Conservation (phyloP, 1,140 invertebrate species). For the Zelostemma sp. region DNA sequence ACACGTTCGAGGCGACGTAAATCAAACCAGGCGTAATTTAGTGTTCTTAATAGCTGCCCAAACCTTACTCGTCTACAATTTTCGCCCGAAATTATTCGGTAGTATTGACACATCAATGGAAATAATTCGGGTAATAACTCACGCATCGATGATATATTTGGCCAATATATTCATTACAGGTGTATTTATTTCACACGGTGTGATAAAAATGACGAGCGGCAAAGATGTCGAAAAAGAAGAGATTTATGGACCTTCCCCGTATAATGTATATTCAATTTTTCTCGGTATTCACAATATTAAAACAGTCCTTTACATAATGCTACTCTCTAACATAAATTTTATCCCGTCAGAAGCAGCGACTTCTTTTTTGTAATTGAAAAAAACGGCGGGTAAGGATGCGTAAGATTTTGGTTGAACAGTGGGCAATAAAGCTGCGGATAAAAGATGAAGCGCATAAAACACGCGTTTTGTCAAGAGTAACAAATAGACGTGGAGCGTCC, state of each 20-base stretch:
- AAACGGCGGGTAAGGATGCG: no score
- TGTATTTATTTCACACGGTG: background rate
- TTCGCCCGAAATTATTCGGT: slow-evolving; percentile 31
- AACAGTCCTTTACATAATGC: background rate
- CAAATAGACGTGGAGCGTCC: slow-evolving; percentile 33
- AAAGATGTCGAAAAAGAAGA: background rate
- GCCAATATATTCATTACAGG: background rate
- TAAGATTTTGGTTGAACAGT: no score
- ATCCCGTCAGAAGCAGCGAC: background rate
- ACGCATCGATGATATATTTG: slow-evolving; percentile 16
- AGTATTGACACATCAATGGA: slow-evolving; percentile 24
- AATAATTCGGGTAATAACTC: slow-evolving; percentile 25
- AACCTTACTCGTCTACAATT: slow-evolving; percentile 25
- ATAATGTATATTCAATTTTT: slow-evolving; percentile 3
- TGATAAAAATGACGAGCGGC: background rate
- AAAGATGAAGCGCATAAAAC: slow-evolving; percentile 5
- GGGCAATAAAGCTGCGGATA: no score
- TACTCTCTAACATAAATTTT: background rate
- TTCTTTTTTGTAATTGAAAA: background rate
- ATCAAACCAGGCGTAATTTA: slow-evolving; percentile 31
- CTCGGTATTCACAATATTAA: slow-evolving; percentile 1
- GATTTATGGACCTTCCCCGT: background rate
- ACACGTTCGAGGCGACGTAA: slow-evolving; percentile 36
- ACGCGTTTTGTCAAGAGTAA: slow-evolving; percentile 25
- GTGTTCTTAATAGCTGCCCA: slow-evolving; percentile 18